phyloP scores from a whole-genome alignment of 1,140 invertebrate species.

The Triops longicaudatus region DNA sequence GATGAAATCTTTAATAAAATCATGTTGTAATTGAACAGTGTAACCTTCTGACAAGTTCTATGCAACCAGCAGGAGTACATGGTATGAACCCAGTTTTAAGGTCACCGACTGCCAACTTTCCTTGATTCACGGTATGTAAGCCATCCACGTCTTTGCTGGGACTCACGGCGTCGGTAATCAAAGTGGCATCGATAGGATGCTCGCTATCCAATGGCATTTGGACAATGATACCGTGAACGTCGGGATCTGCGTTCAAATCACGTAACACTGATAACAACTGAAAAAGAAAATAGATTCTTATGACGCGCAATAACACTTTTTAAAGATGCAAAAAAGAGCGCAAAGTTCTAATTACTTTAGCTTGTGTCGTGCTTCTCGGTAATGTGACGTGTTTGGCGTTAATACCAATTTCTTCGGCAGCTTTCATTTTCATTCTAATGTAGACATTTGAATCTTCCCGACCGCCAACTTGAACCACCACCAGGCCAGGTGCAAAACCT shows the following conservation, averaged over 20 bases:
- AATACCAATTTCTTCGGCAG: slow-evolving; percentile 85
- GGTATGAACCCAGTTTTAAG: slow-evolving; percentile 71
- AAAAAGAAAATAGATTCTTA: slow-evolving; percentile 30
- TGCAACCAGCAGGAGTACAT: slow-evolving; percentile 85
- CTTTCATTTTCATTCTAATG: slow-evolving; percentile 92
- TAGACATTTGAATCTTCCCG: slow-evolving; percentile 99
- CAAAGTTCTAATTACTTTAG: slow-evolving; percentile 52
- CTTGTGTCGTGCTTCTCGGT: slow-evolving; percentile 70
- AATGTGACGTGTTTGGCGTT: slow-evolving; percentile 70
- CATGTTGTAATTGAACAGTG: slow-evolving; percentile 23
- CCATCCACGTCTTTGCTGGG: slow-evolving; percentile 92
- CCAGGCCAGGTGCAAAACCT: slow-evolving; percentile 62
- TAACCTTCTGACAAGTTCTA: slow-evolving; percentile 78
- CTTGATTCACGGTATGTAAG: slow-evolving; percentile 82
- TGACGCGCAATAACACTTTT: slow-evolving; percentile 19
- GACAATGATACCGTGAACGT: slow-evolving; percentile 90
- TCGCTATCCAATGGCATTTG: slow-evolving; percentile 88
- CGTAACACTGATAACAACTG: slow-evolving; percentile 60
- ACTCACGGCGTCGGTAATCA: slow-evolving; percentile 75
- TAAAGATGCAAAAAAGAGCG: not conserved
- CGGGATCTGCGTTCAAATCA: slow-evolving; percentile 71
- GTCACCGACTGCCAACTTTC: slow-evolving; percentile 74
- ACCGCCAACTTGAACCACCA: slow-evolving; percentile 83
- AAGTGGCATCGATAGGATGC: slow-evolving; percentile 70
- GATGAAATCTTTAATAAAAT: slow-evolving; percentile 16